Evolutionary conservation across 2,113 vertebrate genomes (phyloP).

Genomic region (Tragelaphus buxtoni): DNA sequence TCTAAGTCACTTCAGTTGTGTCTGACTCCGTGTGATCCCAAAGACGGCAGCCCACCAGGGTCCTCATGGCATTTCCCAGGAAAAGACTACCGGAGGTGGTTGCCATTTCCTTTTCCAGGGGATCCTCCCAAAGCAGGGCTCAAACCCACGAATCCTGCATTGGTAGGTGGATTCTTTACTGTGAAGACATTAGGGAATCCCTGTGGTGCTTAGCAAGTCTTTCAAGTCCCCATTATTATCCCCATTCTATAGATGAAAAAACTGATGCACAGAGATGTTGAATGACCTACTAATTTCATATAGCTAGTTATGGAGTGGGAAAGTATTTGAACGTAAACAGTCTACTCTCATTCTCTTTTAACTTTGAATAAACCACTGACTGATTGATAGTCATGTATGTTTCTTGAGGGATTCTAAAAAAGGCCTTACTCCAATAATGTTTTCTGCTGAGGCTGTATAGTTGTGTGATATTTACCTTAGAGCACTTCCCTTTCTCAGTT

Average conservation of each 20-base stretch:
- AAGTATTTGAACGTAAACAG: neutral
- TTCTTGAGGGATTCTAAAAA: neutral
- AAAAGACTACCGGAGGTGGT: neutral
- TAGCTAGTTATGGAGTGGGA: neutral
- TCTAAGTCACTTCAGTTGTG: too few species aligned
- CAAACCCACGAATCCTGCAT: neutral
- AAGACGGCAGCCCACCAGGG: neutral
- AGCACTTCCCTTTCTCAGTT: neutral
- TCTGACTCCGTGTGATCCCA: too few species aligned
- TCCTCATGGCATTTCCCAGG: neutral
- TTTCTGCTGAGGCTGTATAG: neutral
- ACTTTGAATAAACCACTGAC: neutral
- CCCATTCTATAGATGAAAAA: neutral
- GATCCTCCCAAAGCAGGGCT: neutral
- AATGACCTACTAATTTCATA: neutral
- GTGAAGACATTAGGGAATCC: neutral
- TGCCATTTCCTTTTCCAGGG: neutral
- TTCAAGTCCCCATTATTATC: neutral
- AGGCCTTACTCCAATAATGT: neutral
- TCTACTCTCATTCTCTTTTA: neutral
- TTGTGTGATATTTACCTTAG: neutral
- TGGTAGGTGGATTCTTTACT: neutral
- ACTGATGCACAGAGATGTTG: neutral
- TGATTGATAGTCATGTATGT: neutral
- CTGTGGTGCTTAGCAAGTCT: neutral